Base-by-base conservation (phyloP, 2,797 vertebrate genomes). In the Knipowitschia caucasica region DNA sequence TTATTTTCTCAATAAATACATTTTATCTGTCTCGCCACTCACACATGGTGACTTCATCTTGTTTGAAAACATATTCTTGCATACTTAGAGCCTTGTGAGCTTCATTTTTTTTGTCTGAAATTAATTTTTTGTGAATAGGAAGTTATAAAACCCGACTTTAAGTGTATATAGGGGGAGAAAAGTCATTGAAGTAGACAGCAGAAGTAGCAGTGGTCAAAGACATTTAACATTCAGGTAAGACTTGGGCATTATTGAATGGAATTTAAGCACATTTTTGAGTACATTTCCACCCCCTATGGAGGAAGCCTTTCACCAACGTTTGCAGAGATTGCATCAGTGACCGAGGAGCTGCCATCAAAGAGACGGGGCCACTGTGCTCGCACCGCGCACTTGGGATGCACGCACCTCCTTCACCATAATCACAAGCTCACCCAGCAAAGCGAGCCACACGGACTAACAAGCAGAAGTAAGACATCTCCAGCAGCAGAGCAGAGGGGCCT, bases 251-350 rank as follows among this genome's bases (percentile, higher is more conserved):
- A 43, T 3, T 3, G 12, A 43, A 23, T 25, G 14, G 12, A 43
- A 43, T 43, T 43, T 7, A 24, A 25, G 9, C 5, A 4, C 40
- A 43, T 11, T 24, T 25, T 24, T 43, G 12, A 43, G 40, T n/a
- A 43, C 23, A 4, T 43, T 27, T 44, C 42, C 24, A 17, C n/a
- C 25, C n/a, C 42, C n/a, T 76, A 81, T 66, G 64, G 59, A 71
- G 50, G 59, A 71, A 53, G 58, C 55, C 62, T 72, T 60, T 73
- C 69, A 70, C 36, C 53, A 30, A 68, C 50, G 44, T 54, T 65
- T 10, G 31, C 59, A 58, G 53, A 73, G 80, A 82, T 81, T 62
- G 56, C 60, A 76, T 82, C 73, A 71, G 42, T 42, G 21, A 67
- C 76, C 73, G 52, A 34, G 61, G 54, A 39, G 52, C 58, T 56